Percentiles rank a stretch among this genome's conserved stretches.
phyloP scores from a whole-genome alignment of 2,888 invertebrate species.

The Idaea straminata region DNA sequence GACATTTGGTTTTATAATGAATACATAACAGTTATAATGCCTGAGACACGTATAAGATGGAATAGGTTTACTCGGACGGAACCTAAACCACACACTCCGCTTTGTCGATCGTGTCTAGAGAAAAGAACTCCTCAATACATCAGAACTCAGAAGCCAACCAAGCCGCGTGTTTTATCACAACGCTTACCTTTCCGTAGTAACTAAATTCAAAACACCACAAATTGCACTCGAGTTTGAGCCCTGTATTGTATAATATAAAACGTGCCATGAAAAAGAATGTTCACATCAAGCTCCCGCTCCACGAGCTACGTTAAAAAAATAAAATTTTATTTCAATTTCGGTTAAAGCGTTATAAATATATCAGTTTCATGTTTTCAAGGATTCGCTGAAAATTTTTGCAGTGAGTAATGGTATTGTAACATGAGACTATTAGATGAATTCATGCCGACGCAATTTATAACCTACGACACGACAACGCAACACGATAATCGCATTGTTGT shows the following conservation, averaged over 20 bases:
- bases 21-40: too few species aligned
- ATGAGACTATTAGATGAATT: slow-evolving; percentile 59
- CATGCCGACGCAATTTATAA: slow-evolving; percentile 31
- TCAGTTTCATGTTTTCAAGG: slow-evolving; percentile 41
- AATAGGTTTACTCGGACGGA: too few species aligned
- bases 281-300: neutral
- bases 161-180: neutral
- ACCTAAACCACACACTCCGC: too few species aligned
- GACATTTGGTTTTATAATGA: too few species aligned
- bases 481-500: slow-evolving; percentile 4
- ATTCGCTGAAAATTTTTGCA: slow-evolving; percentile 53
- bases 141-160: neutral
- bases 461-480: slow-evolving; percentile 32
- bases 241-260: neutral
- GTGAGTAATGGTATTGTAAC: slow-evolving; percentile 59
- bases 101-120: too few species aligned
- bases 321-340: slow-evolving; percentile 17
- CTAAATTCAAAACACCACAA: neutral
- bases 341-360: slow-evolving; percentile 43
- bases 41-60: too few species aligned
- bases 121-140: too few species aligned
- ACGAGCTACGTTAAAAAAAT: neutral
- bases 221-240: neutral
- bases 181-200: neutral
- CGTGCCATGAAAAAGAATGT: neutral